Evolutionary conservation across 2,888 invertebrate species (phyloP), one percentile per base, ranked within the genome.

Genomic region (Cloeon dipterum): DNA sequence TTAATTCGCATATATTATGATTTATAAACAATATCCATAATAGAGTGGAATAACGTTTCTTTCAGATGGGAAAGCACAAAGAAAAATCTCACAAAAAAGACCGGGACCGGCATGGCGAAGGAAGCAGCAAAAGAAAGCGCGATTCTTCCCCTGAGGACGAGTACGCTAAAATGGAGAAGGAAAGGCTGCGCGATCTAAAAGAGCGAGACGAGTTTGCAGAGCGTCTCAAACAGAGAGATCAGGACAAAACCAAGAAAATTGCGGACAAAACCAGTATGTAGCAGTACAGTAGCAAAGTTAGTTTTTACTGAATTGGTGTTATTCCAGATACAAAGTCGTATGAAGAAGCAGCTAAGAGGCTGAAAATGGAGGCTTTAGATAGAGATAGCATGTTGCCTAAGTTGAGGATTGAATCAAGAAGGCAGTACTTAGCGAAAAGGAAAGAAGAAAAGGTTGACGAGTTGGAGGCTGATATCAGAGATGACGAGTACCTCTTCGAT

Each of bases 371-470:
- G 58, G 69, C 72, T 23, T 78, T 86, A 49, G 82, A 85, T 48
- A 65, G 81, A 34, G 81, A 81, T 38, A 83, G 79, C 53, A 66
- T 91, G 44, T 60, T 98, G 36, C 89, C 91, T 0, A 78, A 81
- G 50, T 56, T 98, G 18, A 66, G 98, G 23, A 65, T 89, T 14
- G 81, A 91, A 52, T 94, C 96, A 0, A 68, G 98, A 19, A 63
- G 93, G 34, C 81, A 86, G 50, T 98, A 99, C 56, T 65, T 99
- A 46, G 82, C 83, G 52, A 98, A 96, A 56, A 68, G 98, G 33
- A 91, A 93, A 57, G 86, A 81, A 40, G 96, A 98, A 52, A 98
- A 98, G 61, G 71, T 96, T 23, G 72, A 79, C 8, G 94, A 98
- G 54, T 59, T 99, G 36, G 94, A 94, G 58, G 83, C 78, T 5